Conservation (phyloP, 2,113 vertebrate species). For the Oriolus oriolus region DNA sequence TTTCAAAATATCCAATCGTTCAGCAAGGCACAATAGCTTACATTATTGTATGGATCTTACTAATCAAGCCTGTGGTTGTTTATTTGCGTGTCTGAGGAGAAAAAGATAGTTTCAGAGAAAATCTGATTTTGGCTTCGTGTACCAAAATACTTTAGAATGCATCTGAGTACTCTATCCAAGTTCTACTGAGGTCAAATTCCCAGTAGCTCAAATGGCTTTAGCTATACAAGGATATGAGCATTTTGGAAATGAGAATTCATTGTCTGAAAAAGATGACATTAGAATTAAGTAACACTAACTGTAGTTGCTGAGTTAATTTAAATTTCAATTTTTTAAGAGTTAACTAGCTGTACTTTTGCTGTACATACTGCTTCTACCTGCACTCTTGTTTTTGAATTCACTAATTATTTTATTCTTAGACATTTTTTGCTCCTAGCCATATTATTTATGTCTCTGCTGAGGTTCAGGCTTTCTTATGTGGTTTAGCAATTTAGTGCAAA, state of each 20-base stretch:
- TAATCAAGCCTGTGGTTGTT: background rate
- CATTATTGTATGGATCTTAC: background rate
- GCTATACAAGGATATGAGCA: background rate
- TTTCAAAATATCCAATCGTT: background rate
- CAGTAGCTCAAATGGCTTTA: background rate
- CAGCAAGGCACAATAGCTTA: background rate
- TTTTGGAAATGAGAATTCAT: background rate
- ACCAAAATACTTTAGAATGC: background rate
- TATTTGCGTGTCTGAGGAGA: background rate
- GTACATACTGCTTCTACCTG: background rate
- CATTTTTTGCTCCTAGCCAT: background rate
- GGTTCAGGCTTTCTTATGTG: background rate
- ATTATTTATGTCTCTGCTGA: background rate
- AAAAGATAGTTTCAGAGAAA: background rate
- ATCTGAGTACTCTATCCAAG: background rate
- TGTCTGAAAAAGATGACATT: background rate
- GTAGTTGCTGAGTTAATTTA: background rate
- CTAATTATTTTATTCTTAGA: background rate
- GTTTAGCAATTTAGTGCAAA: conserved; percentile 17
- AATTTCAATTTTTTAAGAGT: background rate
- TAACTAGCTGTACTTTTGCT: background rate
- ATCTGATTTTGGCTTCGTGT: background rate
- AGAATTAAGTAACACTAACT: background rate
- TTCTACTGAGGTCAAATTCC: background rate
- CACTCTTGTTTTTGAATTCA: background rate